Evolutionary conservation across 53 echinoderm and acorn worm species (phyloP), one percentile per base, ranked within the genome.

Genomic region (Astropecten irregularis): DNA sequence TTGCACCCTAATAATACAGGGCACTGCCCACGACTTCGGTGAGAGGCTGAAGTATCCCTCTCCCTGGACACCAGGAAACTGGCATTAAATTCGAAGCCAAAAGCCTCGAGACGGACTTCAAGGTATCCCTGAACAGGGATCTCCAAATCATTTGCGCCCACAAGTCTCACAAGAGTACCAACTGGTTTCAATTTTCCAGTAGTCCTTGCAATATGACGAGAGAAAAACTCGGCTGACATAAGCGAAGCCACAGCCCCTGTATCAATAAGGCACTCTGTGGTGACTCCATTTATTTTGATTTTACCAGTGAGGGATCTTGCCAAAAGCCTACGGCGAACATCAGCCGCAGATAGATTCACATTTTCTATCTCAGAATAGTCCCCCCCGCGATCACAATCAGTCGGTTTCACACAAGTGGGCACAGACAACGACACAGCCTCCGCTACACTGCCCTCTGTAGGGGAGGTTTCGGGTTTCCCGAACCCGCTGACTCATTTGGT

Each of bases 1-100:
- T 82, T 82, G 50, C 82, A 82, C 16, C 82, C 82, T 27, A 82
- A 50, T 23, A 82, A 30, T 30, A 82, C 66, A 27, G 83, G 83
- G 36, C 49, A 32, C 2, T 55, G 20, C 22, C 18, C 39, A 68
- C 28, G 3, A 1, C 68, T 25, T 26, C 26, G 26, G 28, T 25
- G 59, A 14, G 8, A 4, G 4, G 28, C 25, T 26, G 59, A 29
- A 22, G 59, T 23, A 5, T 59, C 28, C 28, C 71, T 42, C n/a
- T 49, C 71, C 71, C 13, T 71, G 31, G 71, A 71, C 11, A 71
- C 71, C 71, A 71, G 23, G 47, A 71, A 71, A 71, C 71, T 19
- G 15, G 71, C 71, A 42, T 23, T 48, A 30, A 71, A 19, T 7
- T 21, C n/a, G 32, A 46, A 20, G 21, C 49, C 71, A 30, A 46